These are phyloP conservation scores for Tenebrio molitor DNA, from an alignment of 1,140 invertebrate genomes.

Conservation along the genomic window DNA sequence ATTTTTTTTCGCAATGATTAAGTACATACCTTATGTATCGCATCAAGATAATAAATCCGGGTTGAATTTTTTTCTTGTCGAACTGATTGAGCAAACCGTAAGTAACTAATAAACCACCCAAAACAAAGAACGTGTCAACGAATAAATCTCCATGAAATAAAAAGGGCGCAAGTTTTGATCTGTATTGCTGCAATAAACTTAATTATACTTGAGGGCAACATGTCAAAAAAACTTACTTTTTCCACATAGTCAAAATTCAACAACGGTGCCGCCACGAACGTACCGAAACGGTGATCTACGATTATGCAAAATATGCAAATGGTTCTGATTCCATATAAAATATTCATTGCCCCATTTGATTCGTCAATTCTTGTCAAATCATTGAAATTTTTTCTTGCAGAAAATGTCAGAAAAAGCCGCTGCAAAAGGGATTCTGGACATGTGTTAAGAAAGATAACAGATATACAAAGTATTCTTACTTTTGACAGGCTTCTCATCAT, in stretches of 20 bases:
- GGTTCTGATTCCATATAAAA: conserved; percentile 70
- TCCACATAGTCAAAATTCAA: conserved; percentile 70
- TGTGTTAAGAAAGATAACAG: conserved; percentile 49
- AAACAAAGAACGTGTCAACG: conserved; percentile 76
- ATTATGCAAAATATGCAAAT: conserved; percentile 69
- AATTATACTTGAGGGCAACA: background rate
- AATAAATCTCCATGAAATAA: conserved; percentile 73
- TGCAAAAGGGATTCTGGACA: conserved; percentile 64
- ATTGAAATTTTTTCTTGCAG: conserved; percentile 66
- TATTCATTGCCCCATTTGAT: conserved; percentile 65
- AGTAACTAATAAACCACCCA: conserved; percentile 72
- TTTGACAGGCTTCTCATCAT: conserved; percentile 56
- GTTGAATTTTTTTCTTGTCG: conserved; percentile 65
- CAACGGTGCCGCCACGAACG: conserved; percentile 68
- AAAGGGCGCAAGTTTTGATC: conserved; percentile 63
- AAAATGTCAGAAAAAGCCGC: conserved; percentile 67
- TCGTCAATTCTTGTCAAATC: conserved; percentile 66
- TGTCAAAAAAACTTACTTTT: conserved; percentile 62
- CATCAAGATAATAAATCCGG: conserved; percentile 68
- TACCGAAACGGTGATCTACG: conserved; percentile 69
- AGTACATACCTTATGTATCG: conserved; percentile 70
- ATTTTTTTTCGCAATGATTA: background rate
- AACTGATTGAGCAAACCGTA: conserved; percentile 69
- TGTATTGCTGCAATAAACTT: conserved; percentile 60
- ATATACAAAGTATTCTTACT: conserved; percentile 51